These are phyloP conservation scores for Wasmannia auropunctata DNA, from an alignment of 1,140 invertebrate species.

Conservation along the genomic window DNA sequence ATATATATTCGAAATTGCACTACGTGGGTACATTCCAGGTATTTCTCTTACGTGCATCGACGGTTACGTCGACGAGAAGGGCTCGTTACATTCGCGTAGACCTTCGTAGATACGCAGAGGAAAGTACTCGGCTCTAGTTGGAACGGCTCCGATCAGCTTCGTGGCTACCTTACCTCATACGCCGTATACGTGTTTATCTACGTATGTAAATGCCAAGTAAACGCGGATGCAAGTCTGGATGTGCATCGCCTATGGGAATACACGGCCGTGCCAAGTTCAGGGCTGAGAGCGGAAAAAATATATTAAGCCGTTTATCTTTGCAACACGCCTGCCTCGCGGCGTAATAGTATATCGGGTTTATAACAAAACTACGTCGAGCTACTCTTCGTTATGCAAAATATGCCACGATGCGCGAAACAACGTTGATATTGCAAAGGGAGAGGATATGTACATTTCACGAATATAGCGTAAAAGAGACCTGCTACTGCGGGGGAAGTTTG, in stretches of 20 bases:
- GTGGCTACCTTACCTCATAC: background rate
- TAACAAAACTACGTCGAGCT: background rate
- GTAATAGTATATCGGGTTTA: constrained; percentile 24
- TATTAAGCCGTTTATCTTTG: constrained; percentile 52
- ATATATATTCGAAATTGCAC: background rate
- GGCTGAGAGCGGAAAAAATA: constrained; percentile 29
- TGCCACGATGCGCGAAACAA: background rate
- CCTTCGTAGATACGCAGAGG: constrained; percentile 18
- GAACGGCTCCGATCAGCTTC: constrained; percentile 18
- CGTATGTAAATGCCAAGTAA: constrained; percentile 53
- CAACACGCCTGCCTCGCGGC: constrained; percentile 20
- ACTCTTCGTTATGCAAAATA: constrained; percentile 27
- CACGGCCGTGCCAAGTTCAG: constrained; percentile 41
- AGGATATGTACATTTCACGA: background rate
- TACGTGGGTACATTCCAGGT: constrained; percentile 13
- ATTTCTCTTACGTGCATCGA: constrained; percentile 17
- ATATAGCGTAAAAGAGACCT: background rate
- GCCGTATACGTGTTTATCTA: constrained; percentile 44
- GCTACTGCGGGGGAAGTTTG: background rate
- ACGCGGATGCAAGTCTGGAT: constrained; percentile 46
- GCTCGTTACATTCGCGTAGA: constrained; percentile 30
- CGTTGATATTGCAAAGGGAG: background rate
- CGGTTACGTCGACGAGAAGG: constrained; percentile 27
- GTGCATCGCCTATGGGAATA: constrained; percentile 41
- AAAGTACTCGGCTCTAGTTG: background rate